phyloP scores from a whole-genome alignment of 2,113 vertebrate genomes.

The Hippolais icterina region DNA sequence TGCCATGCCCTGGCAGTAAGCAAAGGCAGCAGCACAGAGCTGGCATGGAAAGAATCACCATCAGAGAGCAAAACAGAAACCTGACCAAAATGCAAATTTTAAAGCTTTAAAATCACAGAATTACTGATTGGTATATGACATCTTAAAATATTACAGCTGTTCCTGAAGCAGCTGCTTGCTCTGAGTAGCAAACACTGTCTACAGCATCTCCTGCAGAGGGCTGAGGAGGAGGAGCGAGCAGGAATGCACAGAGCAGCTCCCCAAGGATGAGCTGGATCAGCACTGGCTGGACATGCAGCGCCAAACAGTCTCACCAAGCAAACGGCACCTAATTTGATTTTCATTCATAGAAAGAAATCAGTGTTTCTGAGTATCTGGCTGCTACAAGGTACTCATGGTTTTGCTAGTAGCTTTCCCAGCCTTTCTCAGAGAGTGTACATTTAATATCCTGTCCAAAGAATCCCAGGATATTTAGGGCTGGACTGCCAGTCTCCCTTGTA shows the following conservation, averaged over 20 bases:
- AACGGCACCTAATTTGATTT: background rate
- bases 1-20: background rate
- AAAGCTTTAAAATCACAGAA: background rate
- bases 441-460: background rate
- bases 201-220: background rate
- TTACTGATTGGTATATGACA: background rate
- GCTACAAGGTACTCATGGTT: background rate
- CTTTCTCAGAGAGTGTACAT: background rate
- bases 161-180: background rate
- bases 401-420: background rate
- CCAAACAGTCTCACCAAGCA: background rate
- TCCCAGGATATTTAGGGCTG: background rate
- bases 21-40: background rate
- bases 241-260: background rate
- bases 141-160: background rate
- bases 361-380: background rate
- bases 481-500: background rate
- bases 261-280: background rate
- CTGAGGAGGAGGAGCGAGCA: background rate
- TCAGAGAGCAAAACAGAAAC: background rate
- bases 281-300: rapidly evolving
- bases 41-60: background rate
- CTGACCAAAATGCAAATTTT: background rate
- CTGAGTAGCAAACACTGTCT: background rate
- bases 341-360: background rate